A percentile compares a stretch with the other conserved stretches of the same genome.
Evolutionary conservation across 2,113 vertebrate species (phyloP).

Genomic region (Centropristis striata): DNA sequence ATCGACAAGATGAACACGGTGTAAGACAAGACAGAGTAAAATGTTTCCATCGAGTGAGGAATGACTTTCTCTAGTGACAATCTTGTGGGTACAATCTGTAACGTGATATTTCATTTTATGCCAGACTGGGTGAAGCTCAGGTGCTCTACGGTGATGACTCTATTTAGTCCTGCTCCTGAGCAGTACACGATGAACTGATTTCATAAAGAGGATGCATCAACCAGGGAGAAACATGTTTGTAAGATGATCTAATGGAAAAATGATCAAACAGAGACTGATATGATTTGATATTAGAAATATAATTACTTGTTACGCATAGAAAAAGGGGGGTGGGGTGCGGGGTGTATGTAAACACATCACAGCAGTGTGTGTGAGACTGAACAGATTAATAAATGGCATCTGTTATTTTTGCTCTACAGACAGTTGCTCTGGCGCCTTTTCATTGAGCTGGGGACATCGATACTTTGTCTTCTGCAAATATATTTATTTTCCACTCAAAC

Average conservation of each 20-base stretch:
- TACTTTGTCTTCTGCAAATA: conserved; percentile 34
- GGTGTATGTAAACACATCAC: neutral
- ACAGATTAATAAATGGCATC: conserved; percentile 22
- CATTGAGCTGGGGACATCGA: conserved; percentile 1
- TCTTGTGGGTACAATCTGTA: neutral
- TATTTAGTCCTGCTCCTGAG: neutral
- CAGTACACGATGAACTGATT: neutral
- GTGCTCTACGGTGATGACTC: conserved; percentile 8
- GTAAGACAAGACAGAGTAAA: neutral
- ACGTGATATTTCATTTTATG: neutral
- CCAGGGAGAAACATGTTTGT: neutral
- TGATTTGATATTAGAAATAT: conserved; percentile 11
- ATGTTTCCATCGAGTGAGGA: neutral
- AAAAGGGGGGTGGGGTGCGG: neutral
- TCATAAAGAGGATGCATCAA: conserved; percentile 23
- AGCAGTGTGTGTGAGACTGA: neutral
- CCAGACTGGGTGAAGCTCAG: conserved; percentile 9
- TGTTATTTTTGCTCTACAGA: conserved; percentile 13
- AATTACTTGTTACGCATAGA: conserved; percentile 14
- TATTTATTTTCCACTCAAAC: conserved; percentile 17
- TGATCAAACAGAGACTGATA: conserved; percentile 7
- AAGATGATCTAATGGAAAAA: conserved; percentile 8
- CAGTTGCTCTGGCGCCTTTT: conserved; percentile 16
- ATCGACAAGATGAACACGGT: neutral
- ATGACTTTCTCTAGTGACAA: neutral